These are phyloP conservation scores for Camelus dromedarius DNA, from an alignment of 2,113 vertebrate species.

Conservation along the genomic window DNA sequence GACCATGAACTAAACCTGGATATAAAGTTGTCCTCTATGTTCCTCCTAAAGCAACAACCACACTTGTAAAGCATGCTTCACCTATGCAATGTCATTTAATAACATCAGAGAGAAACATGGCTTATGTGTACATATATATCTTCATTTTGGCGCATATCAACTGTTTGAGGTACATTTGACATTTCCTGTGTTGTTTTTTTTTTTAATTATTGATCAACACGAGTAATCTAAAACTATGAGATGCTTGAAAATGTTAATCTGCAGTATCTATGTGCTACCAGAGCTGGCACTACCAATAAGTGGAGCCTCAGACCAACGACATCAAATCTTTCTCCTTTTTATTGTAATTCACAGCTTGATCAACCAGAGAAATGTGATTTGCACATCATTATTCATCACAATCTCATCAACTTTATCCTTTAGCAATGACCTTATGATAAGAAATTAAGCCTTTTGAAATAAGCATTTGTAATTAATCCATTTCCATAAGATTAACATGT, in stretches of 20 bases:
- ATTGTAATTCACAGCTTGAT: neutral
- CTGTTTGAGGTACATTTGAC: neutral
- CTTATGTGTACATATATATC: neutral
- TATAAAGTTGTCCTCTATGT: neutral
- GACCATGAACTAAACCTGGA: neutral
- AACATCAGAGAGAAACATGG: conserved; percentile 37
- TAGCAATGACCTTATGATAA: conserved; percentile 82
- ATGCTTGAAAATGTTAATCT: conserved; percentile 28
- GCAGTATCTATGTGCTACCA: neutral
- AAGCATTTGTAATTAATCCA: conserved; percentile 87
- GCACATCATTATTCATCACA: conserved; percentile 72
- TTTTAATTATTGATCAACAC: neutral
- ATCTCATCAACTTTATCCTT: conserved; percentile 80
- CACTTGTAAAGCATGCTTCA: neutral
- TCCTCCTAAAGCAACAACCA: neutral
- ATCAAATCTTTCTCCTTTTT: conserved; percentile 45
- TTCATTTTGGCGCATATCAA: conserved; percentile 22
- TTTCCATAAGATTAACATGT: conserved; percentile 86
- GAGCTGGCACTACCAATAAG: neutral
- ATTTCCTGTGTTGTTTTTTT: neutral
- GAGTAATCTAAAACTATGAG: neutral
- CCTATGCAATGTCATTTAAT: neutral
- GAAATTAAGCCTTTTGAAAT: conserved; percentile 84
- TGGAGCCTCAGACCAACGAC: neutral
- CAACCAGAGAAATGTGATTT: neutral